Conservation (phyloP, 2,113 vertebrate species). For the Ammospiza nelsoni region DNA sequence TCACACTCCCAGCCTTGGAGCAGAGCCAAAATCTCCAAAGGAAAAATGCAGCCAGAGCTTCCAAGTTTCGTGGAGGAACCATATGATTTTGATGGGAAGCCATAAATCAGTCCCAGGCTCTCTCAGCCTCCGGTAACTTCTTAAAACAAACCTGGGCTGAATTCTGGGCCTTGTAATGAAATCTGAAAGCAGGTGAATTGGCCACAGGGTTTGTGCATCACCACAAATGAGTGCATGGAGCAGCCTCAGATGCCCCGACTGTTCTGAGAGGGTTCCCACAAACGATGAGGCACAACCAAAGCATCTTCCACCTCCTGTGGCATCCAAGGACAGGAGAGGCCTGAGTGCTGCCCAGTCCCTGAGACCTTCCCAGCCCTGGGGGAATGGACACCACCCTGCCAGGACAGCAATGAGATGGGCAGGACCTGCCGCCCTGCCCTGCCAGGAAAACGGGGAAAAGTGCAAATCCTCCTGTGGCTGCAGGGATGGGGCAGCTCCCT, state of each 20-base stretch:
- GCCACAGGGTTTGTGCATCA: background rate
- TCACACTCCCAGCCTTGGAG: constrained; percentile 8
- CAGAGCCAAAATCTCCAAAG: constrained; percentile 30
- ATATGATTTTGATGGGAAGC: constrained; percentile 61
- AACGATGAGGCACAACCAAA: background rate
- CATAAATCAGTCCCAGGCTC: constrained; percentile 61
- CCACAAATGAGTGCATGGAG: background rate
- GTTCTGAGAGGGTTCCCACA: background rate
- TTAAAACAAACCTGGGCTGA: constrained; percentile 61
- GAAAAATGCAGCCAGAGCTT: constrained; percentile 50
- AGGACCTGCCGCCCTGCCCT: background rate
- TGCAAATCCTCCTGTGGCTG: background rate
- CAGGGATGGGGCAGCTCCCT: background rate
- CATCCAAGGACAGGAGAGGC: background rate
- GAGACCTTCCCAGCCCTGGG: background rate
- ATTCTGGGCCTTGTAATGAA: constrained; percentile 31
- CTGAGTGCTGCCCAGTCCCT: background rate
- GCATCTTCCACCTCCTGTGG: background rate
- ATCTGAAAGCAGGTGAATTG: constrained; percentile 49
- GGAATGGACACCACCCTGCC: accelerated
- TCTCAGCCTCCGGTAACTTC: constrained; percentile 2
- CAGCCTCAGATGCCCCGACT: accelerated
- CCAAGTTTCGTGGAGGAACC: constrained; percentile 49
- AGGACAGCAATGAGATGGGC: background rate
- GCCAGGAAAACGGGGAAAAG: background rate